Conservation (phyloP, 64 coral and sea anemone genomes). For the Acropora tenuis region DNA sequence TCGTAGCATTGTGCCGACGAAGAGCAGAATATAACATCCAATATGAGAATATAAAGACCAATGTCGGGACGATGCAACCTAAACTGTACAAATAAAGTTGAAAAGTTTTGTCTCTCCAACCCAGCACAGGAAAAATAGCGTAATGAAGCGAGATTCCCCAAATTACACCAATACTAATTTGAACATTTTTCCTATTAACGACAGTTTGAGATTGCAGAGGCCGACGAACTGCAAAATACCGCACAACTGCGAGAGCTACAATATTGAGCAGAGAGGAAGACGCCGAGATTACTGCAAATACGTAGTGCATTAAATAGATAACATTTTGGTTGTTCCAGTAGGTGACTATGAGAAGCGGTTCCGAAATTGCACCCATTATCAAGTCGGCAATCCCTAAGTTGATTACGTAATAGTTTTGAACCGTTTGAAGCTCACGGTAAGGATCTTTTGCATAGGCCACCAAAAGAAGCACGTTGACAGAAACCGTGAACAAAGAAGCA, state of each 20-base stretch:
- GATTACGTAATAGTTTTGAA: constrained; percentile 46
- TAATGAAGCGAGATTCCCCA: constrained; percentile 43
- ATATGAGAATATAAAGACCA: constrained; percentile 42
- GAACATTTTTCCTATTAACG: background rate
- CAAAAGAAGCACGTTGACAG: constrained; percentile 7
- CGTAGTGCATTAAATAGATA: constrained; percentile 36
- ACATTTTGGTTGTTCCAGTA: constrained; percentile 41
- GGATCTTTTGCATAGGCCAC: constrained; percentile 53
- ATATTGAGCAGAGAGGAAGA: constrained; percentile 45
- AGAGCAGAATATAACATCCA: constrained; percentile 22
- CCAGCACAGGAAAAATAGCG: constrained; percentile 37
- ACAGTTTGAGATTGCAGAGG: constrained; percentile 41
- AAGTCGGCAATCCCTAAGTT: constrained; percentile 59
- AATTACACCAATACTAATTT: constrained; percentile 28
- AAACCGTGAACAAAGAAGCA: constrained; percentile 25
- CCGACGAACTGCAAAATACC: constrained; percentile 46
- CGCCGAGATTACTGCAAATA: constrained; percentile 51
- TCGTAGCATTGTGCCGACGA: constrained; percentile 6
- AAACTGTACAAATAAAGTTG: constrained; percentile 66
- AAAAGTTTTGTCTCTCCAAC: constrained; percentile 39
- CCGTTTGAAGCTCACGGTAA: constrained; percentile 18
- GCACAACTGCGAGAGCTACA: constrained; percentile 45
- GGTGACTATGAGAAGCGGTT: constrained; percentile 32
- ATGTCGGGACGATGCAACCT: constrained; percentile 20
- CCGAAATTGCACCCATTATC: constrained; percentile 54